Evolutionary conservation across 2,888 invertebrate species (phyloP), one percentile per base, ranked within the genome.

Genomic region (Plusia festucae): DNA sequence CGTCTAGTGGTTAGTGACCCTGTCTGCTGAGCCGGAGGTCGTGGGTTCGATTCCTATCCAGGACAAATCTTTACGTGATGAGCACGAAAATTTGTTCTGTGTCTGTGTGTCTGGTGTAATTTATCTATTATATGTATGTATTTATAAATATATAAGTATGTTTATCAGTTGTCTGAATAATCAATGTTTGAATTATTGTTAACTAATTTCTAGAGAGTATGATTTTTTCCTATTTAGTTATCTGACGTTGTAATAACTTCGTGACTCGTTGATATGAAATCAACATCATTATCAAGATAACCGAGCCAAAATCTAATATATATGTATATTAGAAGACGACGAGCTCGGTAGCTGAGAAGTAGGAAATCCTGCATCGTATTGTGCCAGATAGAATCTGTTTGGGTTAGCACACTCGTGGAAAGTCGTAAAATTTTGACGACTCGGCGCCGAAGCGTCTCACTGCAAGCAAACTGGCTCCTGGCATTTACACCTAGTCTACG

Each of bases 341-440:
- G 44, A 66, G 32, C 34, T 62, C 55, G 34, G 58, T 57, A 78
- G 62, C 52, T 61, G 60, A 58, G 53, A 73, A 67, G 78, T 65
- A 80, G 80, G 68, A 77, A 70, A 80, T 69, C 78, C 63, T 76
- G 79, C 65, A 70, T 73, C 64, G 68, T 54, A 68, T 70, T 74
- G 68, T 71, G 64, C 53, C 57, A 70, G 64, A 80, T 80, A 69
- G 57, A 80, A 78, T 80, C 71, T 78, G 78, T 78, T 80, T 80
- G 74, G 78, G 80, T 77, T 56, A 68, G 74, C 74, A 73, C 65
- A 80, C 69, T 77, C 65, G 62, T 62, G 55, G 53, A 49, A 76
- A 64, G 65, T 78, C 81, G 75, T 79, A 79, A 79, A 79, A 78
- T 62, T 80, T 78, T 79, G 71, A 80, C 66, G 78, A 80, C 74